Evolutionary conservation across 2,888 invertebrate species (phyloP), one percentile per base, ranked within the genome.

Genomic region (Andrena trimmerana): DNA sequence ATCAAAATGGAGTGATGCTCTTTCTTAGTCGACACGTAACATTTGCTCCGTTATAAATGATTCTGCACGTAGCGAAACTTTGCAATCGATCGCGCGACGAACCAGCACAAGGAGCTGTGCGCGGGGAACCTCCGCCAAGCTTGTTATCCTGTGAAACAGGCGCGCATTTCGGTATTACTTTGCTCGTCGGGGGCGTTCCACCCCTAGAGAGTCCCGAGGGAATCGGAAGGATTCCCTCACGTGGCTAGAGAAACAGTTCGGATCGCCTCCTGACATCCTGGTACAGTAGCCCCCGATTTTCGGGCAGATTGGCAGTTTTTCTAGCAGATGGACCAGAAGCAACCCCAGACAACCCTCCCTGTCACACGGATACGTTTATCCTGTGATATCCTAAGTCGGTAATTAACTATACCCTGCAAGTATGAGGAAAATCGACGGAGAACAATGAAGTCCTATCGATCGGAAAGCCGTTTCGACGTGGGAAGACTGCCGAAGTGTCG

Each of bases 231-330:
- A 70, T 62, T 52, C 54, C 60, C 42, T 42, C 42, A 5, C 42
- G 42, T 42, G 3, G 59, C 65, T 8, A 59, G 36, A 48, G 68
- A 65, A 31, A 27, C 78, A 88, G 85, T 79, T 70, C 78, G 69
- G 83, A 52, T 75, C 33, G 42, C 57, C 74, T 90, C 81, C 90
- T 93, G 88, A 29, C 86, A 73, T 85, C 93, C 92, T 90, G 92
- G 69, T 93, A 91, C 86, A 76, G 71, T 81, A 90, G 90, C 90
- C 91, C 92, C 92, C 90, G 91, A 91, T 90, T 93, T 92, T 92
- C 92, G 92, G 92, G 91, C 88, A 90, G 92, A 92, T 91, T 88
- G 86, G 83, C 89, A 91, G 89, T 91, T 92, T 93, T 93, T 92
- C 89, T 91, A 80, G 76, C 86, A 84, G 86, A 78, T 83, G 82